Percentiles rank a stretch among this genome's conserved stretches.
These are phyloP conservation scores for Eupithecia subfuscata DNA, from an alignment of 2,888 invertebrate species.

Conservation along the genomic window DNA sequence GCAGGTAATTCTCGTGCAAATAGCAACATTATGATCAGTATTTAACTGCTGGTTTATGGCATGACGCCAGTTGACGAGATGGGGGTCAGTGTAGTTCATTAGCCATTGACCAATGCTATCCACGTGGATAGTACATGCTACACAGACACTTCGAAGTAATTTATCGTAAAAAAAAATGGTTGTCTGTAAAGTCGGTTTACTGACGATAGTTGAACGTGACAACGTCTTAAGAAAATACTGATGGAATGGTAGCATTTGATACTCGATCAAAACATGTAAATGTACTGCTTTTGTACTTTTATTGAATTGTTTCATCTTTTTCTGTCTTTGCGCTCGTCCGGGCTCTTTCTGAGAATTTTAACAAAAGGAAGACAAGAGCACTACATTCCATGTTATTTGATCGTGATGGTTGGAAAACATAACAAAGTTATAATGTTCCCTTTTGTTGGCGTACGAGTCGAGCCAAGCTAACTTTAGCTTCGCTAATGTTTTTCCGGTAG, in stretches of 20 bases:
- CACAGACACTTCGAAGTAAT: background rate
- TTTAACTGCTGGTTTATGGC: background rate
- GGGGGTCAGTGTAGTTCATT: conserved; percentile 4
- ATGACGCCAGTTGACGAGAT: background rate
- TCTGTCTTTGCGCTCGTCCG: conserved; percentile 42
- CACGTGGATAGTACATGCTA: no score
- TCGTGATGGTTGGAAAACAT: background rate
- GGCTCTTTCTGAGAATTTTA: conserved; percentile 16
- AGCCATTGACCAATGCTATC: background rate
- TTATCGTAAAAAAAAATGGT: no score
- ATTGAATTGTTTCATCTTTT: conserved; percentile 70
- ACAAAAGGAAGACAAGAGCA: conserved; percentile 9
- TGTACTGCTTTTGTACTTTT: conserved; percentile 73
- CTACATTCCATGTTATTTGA: conserved; percentile 10
- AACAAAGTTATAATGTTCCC: background rate
- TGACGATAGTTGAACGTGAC: no score
- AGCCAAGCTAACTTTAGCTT: background rate
- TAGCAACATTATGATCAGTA: background rate
- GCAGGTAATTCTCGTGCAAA: background rate
- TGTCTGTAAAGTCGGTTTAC: no score
- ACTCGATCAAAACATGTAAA: no score
- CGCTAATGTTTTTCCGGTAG: background rate
- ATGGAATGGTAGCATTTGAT: no score
- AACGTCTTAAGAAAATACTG: no score
- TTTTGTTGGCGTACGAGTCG: background rate